Evolutionary conservation across 2,888 invertebrate species (phyloP), one percentile per base, ranked within the genome.

Genomic region (Torymus texanus): DNA sequence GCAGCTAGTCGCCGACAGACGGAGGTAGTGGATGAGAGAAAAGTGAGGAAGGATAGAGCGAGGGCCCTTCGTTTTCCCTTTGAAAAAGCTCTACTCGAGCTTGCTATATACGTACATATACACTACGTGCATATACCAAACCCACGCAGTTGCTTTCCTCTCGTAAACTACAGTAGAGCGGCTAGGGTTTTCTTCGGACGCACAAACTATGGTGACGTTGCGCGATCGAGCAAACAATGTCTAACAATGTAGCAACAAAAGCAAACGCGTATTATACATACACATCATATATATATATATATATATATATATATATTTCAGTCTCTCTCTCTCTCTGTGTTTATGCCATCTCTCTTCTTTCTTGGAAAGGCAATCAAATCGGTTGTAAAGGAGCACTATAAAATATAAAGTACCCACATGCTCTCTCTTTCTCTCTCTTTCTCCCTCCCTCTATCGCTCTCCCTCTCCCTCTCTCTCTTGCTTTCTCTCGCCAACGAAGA

Each of bases 361-460:
- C 50, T 53, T 4, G 4, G 16, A 24, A 18, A 50, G 24, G 59
- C 41, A 61, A 75, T 75, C 61, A 61, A 61, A 67, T 67, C 59
- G 53, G 55, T 65, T 61, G 53, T 55, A 75, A 67, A 75, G 41
- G 18, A 50, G 21, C 16, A 24, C 59, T 29, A 53, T 75, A 67
- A 75, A 67, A 50, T 56, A 61, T 50, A 67, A 55, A 67, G 56
- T 29, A 67, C 53, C 41, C 3, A 18, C 55, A 11, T 3, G 12
- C 29, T 11, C 68, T 29, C 29, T 29, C 29, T 29, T 3, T 29
- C 29, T 29, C 29, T 29, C 29, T 29, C 29, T 29, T 5, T 29
- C 29, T 29, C 29, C 5, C 29, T 29, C 29, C 29, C 29, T 29
- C 29, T 29, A 1, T 29, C 29, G 1, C 4, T 29, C 29, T 29